Base-by-base conservation (phyloP, 1,140 invertebrate species). In the Metaphire vulgaris region DNA sequence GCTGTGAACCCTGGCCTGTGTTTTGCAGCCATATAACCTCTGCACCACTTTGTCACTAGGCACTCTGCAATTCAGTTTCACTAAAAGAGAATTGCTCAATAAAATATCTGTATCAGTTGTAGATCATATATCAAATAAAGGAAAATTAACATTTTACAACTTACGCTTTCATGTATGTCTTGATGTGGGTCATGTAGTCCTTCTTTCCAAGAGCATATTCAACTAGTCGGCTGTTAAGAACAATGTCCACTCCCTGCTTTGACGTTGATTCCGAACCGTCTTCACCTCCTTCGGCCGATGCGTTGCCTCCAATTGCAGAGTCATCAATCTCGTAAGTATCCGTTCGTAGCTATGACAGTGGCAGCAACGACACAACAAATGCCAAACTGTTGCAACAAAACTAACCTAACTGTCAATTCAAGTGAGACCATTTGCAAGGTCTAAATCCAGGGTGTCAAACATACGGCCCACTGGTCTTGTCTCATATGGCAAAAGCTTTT, bases 111-210 rank as follows among this genome's bases (percentile, higher is more conserved):
- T n/a, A n/a, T n/a, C n/a, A n/a, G n/a, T n/a, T n/a, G n/a, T n/a
- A n/a, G n/a, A n/a, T n/a, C n/a, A n/a, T n/a, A n/a, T n/a, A n/a
- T n/a, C n/a, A n/a, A n/a, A n/a, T n/a, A n/a, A n/a, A n/a, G n/a
- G n/a, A n/a, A n/a, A n/a, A n/a, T n/a, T n/a, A n/a, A n/a, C n/a
- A n/a, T 76, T 30, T 21, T 67, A 2, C 21, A 65, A 79, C 89
- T 89, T 87, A 92, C 91, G 92, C 93, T 88, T 97, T 97, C 92
- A 98, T 97, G 87, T 95, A 98, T 80, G 94, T 93, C 87, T 98
- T 98, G 79, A 98, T 89, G 87, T 98, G 97, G 71, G 89, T 83
- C 79, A 94, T 95, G 86, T 93, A 98, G 30, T 92, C 92, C 79
- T 87, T 87, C 73, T 83, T 81, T 30, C 83, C 81, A 79, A 89